These are phyloP conservation scores for Ostrea edulis DNA, from an alignment of 1,140 invertebrate species.

Conservation along the genomic window DNA sequence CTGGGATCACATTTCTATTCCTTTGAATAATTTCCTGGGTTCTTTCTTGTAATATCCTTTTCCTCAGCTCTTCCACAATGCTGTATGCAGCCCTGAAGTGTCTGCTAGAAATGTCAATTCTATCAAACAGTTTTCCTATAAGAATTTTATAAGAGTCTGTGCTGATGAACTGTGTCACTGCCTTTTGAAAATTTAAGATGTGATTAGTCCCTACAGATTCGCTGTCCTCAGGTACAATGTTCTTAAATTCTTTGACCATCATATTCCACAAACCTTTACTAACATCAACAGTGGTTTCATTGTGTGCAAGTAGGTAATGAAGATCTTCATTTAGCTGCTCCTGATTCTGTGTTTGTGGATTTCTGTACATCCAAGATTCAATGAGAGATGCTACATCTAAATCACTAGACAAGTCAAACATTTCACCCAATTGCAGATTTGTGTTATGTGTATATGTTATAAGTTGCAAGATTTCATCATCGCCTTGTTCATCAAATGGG, in stretches of 20 bases:
- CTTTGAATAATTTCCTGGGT: too few relatives aligned
- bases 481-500: not conserved
- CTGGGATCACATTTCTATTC: too few relatives aligned
- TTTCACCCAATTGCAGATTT: not conserved
- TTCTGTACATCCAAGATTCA: not conserved
- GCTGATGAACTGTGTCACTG: not conserved
- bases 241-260: not conserved
- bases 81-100: too few relatives aligned
- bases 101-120: too few relatives aligned
- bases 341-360: too few relatives aligned
- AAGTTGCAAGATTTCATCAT: not conserved
- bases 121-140: too few relatives aligned
- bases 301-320: not conserved
- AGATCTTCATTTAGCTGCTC: not conserved
- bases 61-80: too few relatives aligned
- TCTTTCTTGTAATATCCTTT: too few relatives aligned
- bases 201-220: not conserved
- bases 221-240: not conserved
- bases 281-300: not conserved
- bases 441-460: not conserved
- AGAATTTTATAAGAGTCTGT: not conserved
- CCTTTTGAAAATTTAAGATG: not conserved
- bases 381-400: not conserved
- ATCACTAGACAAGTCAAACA: not conserved
- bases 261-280: not conserved